A percentile compares a stretch with the other conserved stretches of the same genome.
phyloP scores from a whole-genome alignment of 2,888 invertebrate species.

The Philereme vetulata region DNA sequence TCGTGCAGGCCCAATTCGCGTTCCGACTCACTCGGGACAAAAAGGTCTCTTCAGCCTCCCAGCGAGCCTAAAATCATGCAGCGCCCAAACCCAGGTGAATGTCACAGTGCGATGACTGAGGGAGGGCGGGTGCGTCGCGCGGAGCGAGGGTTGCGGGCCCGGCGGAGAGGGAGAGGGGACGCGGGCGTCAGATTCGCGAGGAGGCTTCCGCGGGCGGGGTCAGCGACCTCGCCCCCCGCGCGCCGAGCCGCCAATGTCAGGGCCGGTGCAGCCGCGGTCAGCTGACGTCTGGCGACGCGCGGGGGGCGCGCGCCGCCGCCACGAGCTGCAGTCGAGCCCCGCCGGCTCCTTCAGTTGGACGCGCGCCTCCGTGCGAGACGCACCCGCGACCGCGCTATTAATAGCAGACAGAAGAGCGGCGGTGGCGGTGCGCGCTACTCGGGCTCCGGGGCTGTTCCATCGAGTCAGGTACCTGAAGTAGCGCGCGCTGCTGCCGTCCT shows the following conservation, averaged over 20 bases:
- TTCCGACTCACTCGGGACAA: constrained; percentile 26
- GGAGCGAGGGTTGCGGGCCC: constrained; percentile 16
- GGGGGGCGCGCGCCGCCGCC: constrained; percentile 67
- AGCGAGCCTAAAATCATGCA: constrained; percentile 58
- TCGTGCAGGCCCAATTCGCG: constrained; percentile 29
- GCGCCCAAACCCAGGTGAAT: constrained; percentile 62
- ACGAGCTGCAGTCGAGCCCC: constrained; percentile 75
- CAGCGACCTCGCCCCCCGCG: constrained; percentile 74
- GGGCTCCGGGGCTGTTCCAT: constrained; percentile 92
- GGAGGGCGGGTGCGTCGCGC: constrained; percentile 42
- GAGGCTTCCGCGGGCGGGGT: constrained; percentile 82
- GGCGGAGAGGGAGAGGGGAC: constrained; percentile 41
- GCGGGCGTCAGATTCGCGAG: constrained; percentile 68
- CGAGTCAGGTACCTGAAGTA: constrained; percentile 99
- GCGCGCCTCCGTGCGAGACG: constrained; percentile 48
- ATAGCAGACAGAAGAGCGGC: constrained; percentile 59
- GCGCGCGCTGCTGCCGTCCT: constrained; percentile 92
- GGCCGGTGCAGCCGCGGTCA: constrained; percentile 83
- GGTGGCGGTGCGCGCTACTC: constrained; percentile 91
- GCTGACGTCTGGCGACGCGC: constrained; percentile 83
- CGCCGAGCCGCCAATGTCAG: constrained; percentile 81
- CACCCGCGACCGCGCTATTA: constrained; percentile 62
- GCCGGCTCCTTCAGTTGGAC: constrained; percentile 64
- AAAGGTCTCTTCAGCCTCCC: constrained; percentile 23
- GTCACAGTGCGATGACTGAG: constrained; percentile 52